phyloP scores from a whole-genome alignment of 2,113 vertebrate species.

The Hoplias malabaricus region DNA sequence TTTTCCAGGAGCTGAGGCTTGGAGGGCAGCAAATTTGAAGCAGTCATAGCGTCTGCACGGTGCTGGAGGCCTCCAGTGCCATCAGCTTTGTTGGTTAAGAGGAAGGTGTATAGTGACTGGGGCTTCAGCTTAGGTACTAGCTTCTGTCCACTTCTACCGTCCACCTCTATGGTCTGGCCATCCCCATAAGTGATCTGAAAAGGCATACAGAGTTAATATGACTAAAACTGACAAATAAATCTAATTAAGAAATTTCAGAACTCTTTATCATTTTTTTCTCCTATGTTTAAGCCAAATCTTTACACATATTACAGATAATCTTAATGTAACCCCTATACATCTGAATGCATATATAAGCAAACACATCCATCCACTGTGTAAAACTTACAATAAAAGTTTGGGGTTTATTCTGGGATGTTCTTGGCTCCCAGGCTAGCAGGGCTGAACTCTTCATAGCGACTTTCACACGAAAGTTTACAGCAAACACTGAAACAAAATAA shows the following conservation, averaged over 20 bases:
- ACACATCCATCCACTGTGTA: not conserved
- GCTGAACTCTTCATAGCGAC: conserved; percentile 97
- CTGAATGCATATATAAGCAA: not conserved
- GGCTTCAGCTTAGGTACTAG: conserved; percentile 90
- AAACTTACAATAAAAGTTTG: conserved; percentile 91
- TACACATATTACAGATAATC: not conserved
- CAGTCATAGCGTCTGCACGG: conserved; percentile 88
- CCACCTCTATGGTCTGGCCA: conserved; percentile 90
- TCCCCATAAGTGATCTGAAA: conserved; percentile 92
- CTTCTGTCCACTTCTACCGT: conserved; percentile 90
- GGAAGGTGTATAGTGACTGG: conserved; percentile 93
- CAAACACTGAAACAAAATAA: conserved; percentile 88
- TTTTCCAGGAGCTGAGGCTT: conserved; percentile 92
- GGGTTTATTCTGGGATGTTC: conserved; percentile 89
- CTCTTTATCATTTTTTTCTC: too few species aligned
- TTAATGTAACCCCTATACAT: not conserved
- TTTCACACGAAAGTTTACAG: conserved; percentile 98
- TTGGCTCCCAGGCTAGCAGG: conserved; percentile 94
- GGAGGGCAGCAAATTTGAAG: conserved; percentile 88
- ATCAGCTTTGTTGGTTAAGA: conserved; percentile 93
- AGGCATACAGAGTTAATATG: not conserved
- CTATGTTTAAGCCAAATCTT: too few species aligned
- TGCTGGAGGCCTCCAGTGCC: conserved; percentile 94
- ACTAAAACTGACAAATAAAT: not conserved
- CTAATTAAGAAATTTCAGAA: not conserved